These are phyloP conservation scores for Mythimna lalbum DNA, from an alignment of 2,888 invertebrate genomes.

Conservation along the genomic window DNA sequence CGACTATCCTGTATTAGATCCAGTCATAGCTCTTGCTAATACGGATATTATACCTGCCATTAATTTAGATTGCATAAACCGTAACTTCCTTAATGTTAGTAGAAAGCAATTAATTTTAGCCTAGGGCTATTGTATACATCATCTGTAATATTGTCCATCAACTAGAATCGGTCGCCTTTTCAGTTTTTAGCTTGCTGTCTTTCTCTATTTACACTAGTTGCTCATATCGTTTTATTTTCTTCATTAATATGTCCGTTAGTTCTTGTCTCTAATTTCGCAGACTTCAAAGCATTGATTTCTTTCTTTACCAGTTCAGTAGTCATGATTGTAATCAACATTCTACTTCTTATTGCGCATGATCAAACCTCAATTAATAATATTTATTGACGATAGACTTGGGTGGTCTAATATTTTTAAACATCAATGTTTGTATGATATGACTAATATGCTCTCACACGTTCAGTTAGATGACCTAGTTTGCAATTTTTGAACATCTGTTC, in stretches of 20 bases:
- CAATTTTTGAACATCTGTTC: slow-evolving; percentile 77
- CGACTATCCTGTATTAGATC: slow-evolving; percentile 33
- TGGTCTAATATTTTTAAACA: slow-evolving; percentile 64
- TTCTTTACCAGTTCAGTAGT: slow-evolving; percentile 20
- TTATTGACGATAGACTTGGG: slow-evolving; percentile 40
- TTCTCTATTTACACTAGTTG: background rate
- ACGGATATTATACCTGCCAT: slow-evolving; percentile 39
- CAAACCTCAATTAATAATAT: slow-evolving; percentile 36
- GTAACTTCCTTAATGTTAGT: slow-evolving; percentile 35
- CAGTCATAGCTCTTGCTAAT: slow-evolving; percentile 36
- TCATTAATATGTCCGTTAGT: background rate
- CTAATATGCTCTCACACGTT: slow-evolving; percentile 77
- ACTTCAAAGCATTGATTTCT: slow-evolving; percentile 1
- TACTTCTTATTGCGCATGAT: slow-evolving; percentile 12
- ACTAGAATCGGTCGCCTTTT: background rate
- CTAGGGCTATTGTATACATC: slow-evolving; percentile 13
- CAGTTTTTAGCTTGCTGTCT: background rate
- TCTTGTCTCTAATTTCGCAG: background rate
- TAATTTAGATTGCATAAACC: slow-evolving; percentile 41
- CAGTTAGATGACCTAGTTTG: slow-evolving; percentile 75
- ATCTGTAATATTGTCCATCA: background rate
- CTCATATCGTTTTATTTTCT: background rate
- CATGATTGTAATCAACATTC: slow-evolving; percentile 35
- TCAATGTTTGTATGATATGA: slow-evolving; percentile 60
- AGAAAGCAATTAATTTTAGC: slow-evolving; percentile 30